These are phyloP conservation scores for Sphinx pinastri DNA, from an alignment of 2,888 invertebrate species.

Conservation along the genomic window DNA sequence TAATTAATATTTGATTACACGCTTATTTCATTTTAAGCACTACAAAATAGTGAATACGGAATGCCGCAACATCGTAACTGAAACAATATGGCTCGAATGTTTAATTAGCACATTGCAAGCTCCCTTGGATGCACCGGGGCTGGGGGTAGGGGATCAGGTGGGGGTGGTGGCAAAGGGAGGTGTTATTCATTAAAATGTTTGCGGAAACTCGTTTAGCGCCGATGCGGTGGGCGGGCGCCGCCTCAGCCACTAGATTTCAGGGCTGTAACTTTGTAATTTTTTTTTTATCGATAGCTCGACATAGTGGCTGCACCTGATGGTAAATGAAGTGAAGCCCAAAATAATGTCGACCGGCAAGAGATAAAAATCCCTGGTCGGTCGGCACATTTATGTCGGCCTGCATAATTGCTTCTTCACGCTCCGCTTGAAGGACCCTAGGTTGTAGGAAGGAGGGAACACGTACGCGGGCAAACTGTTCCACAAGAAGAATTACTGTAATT, in stretches of 20 bases:
- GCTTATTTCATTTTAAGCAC: neutral
- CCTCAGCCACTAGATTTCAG: conserved; percentile 47
- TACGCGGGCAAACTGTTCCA: too few species aligned
- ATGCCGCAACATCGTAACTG: conserved; percentile 69
- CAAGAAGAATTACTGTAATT: too few species aligned
- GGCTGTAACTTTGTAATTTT: conserved; percentile 45
- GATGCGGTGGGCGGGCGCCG: conserved; percentile 71
- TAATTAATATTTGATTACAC: neutral
- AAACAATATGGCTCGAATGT: conserved; percentile 82
- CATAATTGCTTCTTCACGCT: too few species aligned
- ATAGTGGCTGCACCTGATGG: too few species aligned
- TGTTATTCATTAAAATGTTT: conserved; percentile 84
- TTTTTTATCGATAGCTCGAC: too few species aligned
- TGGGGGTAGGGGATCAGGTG: conserved; percentile 38
- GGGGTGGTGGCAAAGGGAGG: conserved; percentile 55
- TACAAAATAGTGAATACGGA: conserved; percentile 55
- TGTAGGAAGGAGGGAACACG: too few species aligned
- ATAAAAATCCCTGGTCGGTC: too few species aligned
- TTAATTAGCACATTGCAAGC: conserved; percentile 82
- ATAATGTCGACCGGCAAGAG: too few species aligned
- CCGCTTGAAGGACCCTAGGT: too few species aligned
- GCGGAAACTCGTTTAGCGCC: conserved; percentile 82
- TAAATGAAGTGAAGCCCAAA: too few species aligned
- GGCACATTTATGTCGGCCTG: too few species aligned
- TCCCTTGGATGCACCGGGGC: conserved; percentile 40